Evolutionary conservation across 2,797 vertebrate genomes (phyloP), one percentile per base, ranked within the genome.

Genomic region (Crossoptilon crossoptilon): DNA sequence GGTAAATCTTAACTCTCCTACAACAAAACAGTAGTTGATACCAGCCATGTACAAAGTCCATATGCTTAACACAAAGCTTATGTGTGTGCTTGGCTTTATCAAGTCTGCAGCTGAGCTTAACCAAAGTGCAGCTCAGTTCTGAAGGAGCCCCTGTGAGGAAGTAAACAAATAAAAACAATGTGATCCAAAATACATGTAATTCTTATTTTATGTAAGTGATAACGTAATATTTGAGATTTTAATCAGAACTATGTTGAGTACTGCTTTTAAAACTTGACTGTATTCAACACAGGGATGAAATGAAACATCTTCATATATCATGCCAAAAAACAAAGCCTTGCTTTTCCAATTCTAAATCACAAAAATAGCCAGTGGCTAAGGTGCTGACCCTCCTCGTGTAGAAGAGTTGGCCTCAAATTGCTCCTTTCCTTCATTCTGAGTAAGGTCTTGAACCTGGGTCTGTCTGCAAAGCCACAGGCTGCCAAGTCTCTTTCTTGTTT

Each of bases 381-480:
- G 66, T 83, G 49, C 63, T 94, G 87, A 87, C 79, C 58, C 29
- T 84, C 58, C 33, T 84, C 49, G 21, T 22, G n/a, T 72, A 17
- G 37, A 89, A 72, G 39, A 21, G 43, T 37, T 48, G 35, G 79
- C 46, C 48, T 89, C 68, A 89, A 69, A 94, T 92, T 87, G 53
- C 69, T 92, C 46, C 51, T 91, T 94, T 95, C 88, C 64, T 92
- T 88, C 56, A 67, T 23, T 90, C n/a, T 71, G 64, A 90, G 43
- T 68, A 82, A 88, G 74, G 88, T 92, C 95, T 91, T 95, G 84
- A 96, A 87, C 88, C 48, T 68, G 13, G 21, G 13, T 90, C 81
- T 89, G 37, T 73, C 14, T 83, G 53, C 60, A 80, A 60, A 87
- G 80, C 13, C 6, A 33, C 46, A 79, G 33, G 49, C 71, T 66